Evolutionary conservation across 2,888 invertebrate genomes (phyloP), one percentile per base, ranked within the genome.

Genomic region (Netelia virgata): DNA sequence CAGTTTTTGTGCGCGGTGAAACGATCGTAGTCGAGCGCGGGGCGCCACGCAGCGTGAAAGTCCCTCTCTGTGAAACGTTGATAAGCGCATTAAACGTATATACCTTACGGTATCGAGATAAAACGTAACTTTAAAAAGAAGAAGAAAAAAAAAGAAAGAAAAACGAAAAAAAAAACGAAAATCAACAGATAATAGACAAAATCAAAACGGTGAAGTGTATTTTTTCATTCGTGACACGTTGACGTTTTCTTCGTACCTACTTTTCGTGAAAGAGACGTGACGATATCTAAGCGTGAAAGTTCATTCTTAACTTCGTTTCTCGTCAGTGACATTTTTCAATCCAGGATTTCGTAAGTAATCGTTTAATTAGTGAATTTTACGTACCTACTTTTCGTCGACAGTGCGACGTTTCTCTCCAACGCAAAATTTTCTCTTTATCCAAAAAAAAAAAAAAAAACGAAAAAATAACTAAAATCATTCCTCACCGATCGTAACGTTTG

Each of bases 161-260:
- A n/a, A n/a, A n/a, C n/a, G n/a, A n/a, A n/a, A n/a, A n/a, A n/a
- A n/a, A n/a, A n/a, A n/a, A n/a, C n/a, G n/a, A n/a, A n/a, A n/a
- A n/a, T n/a, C n/a, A n/a, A 50, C 23, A 18, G 9, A 14, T 9
- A 1, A 11, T 20, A 14, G 36, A 36, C 41, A 69, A 70, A 41
- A 43, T 55, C 43, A 28, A 14, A 55, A 47, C 55, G 61, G 68
- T 53, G 75, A 82, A 82, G 74, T 63, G 61, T 3, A 14, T 16
- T 53, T 18, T 50, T 0, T 36, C 36, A 6, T 36, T 36, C 47
- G 43, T 78, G 68, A 3, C 28, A 3, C 28, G 50, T 50, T 69
- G 41, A 47, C 61, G 6, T 8, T 47, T 28, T 14, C 9, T 20
- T 53, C n/a, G 8, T 9, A 3, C 63, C 43, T 59, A 23, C 47